phyloP scores from a whole-genome alignment of 53 echinoderm and acorn worm species.

The Henricia sp. region DNA sequence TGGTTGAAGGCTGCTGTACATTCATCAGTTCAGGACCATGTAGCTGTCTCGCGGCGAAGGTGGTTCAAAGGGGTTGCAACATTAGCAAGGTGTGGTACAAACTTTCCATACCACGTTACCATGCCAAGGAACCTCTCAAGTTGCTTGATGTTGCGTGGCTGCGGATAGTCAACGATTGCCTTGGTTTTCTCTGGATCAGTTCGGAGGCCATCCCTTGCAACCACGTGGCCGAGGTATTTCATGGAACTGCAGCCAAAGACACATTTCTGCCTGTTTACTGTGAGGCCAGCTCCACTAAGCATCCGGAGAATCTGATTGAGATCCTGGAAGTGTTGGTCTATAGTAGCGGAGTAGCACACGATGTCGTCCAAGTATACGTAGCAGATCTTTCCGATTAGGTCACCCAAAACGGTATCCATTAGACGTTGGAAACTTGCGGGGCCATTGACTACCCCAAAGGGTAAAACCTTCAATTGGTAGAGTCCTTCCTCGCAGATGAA shows the following conservation, averaged over 20 bases:
- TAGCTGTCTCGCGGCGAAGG: neutral
- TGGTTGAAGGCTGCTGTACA: neutral
- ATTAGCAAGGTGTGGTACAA: neutral
- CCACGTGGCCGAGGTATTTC: slow-evolving; percentile 19
- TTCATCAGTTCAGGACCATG: neutral
- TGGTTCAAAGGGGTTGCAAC: slow-evolving; percentile 10
- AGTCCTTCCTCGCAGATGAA: slow-evolving; percentile 25
- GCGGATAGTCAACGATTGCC: slow-evolving; percentile 14
- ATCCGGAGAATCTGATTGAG: neutral
- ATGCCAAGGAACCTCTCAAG: slow-evolving; percentile 40
- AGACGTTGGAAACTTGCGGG: neutral
- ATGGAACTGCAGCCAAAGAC: neutral
- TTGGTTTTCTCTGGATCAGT: slow-evolving; percentile 9
- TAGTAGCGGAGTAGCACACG: neutral
- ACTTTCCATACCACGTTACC: slow-evolving; percentile 9
- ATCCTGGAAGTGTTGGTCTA: neutral
- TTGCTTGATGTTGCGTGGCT: slow-evolving; percentile 11
- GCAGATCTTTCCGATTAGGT: neutral
- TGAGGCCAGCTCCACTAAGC: slow-evolving; percentile 4
- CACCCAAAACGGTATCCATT: neutral
- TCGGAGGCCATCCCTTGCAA: neutral
- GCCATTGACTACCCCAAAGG: slow-evolving; percentile 19
- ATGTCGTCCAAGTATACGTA: slow-evolving; percentile 25
- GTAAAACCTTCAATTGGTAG: neutral
- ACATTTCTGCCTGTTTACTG: slow-evolving; percentile 26